phyloP scores from a whole-genome alignment of 2,888 invertebrate species.

The Cheilosia urbana region DNA sequence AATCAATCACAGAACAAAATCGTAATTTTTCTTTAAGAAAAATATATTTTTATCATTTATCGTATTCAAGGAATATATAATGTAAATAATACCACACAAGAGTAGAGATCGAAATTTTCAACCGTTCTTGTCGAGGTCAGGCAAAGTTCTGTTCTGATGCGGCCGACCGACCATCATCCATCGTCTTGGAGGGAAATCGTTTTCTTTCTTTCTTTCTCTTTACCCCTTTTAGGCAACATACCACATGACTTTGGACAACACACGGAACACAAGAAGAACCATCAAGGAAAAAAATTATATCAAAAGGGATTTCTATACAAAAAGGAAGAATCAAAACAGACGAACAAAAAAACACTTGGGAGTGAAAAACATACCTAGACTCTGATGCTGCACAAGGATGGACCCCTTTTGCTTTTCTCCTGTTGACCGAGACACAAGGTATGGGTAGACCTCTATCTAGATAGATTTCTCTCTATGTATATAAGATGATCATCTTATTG shows the following conservation, averaged over 20 bases:
- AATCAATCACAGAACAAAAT: slow-evolving; percentile 29
- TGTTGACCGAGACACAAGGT: slow-evolving; percentile 45
- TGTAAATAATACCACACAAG: slow-evolving; percentile 35
- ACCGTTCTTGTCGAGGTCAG: slow-evolving; percentile 83
- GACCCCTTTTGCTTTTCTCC: slow-evolving; percentile 55
- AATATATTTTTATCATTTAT: slow-evolving; percentile 43
- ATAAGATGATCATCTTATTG: slow-evolving; percentile 59
- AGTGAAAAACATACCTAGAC: slow-evolving; percentile 51
- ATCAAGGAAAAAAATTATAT: slow-evolving; percentile 21
- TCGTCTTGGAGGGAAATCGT: slow-evolving; percentile 76
- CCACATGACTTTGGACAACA: slow-evolving; percentile 72
- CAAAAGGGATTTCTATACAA: slow-evolving; percentile 55
- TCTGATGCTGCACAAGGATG: slow-evolving; percentile 45
- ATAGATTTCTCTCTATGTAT: slow-evolving; percentile 18
- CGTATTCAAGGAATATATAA: slow-evolving; percentile 44
- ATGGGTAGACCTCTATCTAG: slow-evolving; percentile 36
- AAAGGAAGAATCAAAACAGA: slow-evolving; percentile 51
- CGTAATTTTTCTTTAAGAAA: slow-evolving; percentile 19
- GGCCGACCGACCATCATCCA: slow-evolving; percentile 78
- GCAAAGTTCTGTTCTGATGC: slow-evolving; percentile 82
- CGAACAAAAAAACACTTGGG: slow-evolving; percentile 32
- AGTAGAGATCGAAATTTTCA: slow-evolving; percentile 71
- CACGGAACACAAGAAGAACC: slow-evolving; percentile 51
- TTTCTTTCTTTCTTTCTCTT: slow-evolving; percentile 40
- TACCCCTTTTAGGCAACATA: slow-evolving; percentile 71